Conservation (phyloP, 2,797 vertebrate genomes). For the Ateles fusciceps region DNA sequence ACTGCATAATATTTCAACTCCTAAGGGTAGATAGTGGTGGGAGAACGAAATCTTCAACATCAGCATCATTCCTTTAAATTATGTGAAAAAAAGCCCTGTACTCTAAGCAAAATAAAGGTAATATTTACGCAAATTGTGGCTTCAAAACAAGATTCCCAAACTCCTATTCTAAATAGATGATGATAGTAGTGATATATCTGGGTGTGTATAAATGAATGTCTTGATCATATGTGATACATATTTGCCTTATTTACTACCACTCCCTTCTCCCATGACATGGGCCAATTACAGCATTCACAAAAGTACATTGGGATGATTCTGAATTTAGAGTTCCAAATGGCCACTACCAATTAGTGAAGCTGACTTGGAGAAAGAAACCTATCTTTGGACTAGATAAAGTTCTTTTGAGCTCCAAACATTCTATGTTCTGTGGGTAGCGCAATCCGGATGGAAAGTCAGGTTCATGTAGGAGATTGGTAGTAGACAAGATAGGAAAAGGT, state of each 20-base stretch:
- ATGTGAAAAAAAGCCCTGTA: background rate
- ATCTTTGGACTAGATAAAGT: background rate
- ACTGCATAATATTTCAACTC: background rate
- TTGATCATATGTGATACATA: background rate
- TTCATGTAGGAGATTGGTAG: background rate
- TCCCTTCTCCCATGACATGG: background rate
- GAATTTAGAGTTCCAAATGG: background rate
- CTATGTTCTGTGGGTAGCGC: background rate
- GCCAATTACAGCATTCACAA: background rate
- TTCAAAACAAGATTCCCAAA: constrained; percentile 6
- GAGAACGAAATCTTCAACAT: background rate
- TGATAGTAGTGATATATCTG: background rate
- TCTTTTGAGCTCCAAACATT: background rate
- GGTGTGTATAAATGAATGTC: background rate
- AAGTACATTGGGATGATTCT: background rate
- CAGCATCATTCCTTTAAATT: background rate
- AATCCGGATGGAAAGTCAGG: background rate
- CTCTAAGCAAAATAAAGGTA: background rate
- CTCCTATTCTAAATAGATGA: background rate
- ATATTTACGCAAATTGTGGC: constrained; percentile 17
- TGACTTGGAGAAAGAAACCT: background rate
- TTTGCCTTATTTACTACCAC: background rate
- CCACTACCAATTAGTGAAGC: background rate
- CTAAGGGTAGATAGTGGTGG: too few relatives aligned
- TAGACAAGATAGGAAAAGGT: background rate